Evolutionary conservation across 2,888 invertebrate genomes (phyloP).

Genomic region (Leptopilina drosophilae): DNA sequence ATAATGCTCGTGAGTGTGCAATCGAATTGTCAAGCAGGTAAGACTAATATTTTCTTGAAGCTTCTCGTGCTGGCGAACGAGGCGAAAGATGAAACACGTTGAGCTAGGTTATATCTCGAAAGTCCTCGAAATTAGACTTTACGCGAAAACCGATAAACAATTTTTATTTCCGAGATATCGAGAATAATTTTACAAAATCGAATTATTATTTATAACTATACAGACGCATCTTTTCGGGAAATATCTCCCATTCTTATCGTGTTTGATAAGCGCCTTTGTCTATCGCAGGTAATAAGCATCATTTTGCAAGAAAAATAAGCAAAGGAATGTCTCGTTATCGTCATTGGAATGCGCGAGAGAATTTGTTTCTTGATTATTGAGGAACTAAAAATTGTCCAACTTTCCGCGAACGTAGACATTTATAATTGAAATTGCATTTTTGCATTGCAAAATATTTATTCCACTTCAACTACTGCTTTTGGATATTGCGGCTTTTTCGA

Average conservation of each 20-base stretch:
- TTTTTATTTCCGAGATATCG: no score
- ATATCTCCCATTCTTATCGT: constrained; percentile 5
- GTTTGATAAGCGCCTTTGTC: constrained; percentile 3
- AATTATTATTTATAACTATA: no score
- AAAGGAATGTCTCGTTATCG: not conserved
- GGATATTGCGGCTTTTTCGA: not conserved
- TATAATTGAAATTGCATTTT: no score
- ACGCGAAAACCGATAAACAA: not conserved
- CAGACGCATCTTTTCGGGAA: not conserved
- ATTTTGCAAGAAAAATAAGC: not conserved
- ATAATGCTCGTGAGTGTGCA: constrained; percentile 40
- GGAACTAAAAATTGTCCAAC: no score
- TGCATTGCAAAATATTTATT: no score
- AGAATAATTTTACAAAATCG: no score
- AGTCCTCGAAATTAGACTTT: constrained; percentile 9
- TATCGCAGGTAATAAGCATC: not conserved
- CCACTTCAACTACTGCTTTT: no score
- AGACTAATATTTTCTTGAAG: constrained; percentile 1
- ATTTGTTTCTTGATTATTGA: not conserved
- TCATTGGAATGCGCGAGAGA: not conserved
- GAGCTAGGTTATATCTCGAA: not conserved
- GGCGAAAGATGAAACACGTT: constrained; percentile 21
- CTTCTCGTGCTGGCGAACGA: not conserved
- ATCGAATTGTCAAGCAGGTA: constrained; percentile 42
- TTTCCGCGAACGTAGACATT: no score